These are phyloP conservation scores for Virgularia gustaviana DNA, from an alignment of 92 coral and sea anemone genomes.

Conservation along the genomic window DNA sequence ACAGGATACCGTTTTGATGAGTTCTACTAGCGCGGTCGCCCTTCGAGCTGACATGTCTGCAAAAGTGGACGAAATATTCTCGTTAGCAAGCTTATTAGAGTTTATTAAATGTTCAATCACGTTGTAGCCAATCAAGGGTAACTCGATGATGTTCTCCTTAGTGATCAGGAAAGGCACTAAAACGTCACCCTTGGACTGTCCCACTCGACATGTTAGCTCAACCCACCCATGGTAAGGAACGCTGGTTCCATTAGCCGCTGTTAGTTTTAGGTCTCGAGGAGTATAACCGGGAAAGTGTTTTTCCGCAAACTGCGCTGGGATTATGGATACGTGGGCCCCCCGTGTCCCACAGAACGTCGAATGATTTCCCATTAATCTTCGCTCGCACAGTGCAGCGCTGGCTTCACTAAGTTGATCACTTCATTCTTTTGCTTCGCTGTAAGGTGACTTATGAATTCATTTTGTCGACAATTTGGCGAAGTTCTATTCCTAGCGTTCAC, in stretches of 20 bases:
- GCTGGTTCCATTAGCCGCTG: background rate
- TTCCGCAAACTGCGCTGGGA: background rate
- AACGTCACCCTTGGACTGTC: no score
- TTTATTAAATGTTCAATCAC: no score
- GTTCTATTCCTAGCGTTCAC: constrained; percentile 6
- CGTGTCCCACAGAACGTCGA: constrained; percentile 1
- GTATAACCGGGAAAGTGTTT: background rate
- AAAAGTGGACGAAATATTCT: background rate
- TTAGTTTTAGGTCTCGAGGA: background rate
- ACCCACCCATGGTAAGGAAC: background rate
- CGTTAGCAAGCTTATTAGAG: background rate
- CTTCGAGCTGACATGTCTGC: background rate
- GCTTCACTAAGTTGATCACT: background rate
- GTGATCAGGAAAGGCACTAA: no score
- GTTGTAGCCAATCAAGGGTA: no score
- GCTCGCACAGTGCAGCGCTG: background rate
- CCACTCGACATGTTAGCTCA: no score
- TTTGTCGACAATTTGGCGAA: background rate
- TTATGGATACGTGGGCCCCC: constrained; percentile 6
- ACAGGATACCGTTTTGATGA: background rate
- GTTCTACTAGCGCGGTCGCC: background rate
- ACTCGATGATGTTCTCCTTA: no score
- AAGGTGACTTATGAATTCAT: background rate
- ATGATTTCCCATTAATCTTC: background rate
- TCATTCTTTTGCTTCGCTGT: background rate